Conservation (phyloP, 2,797 vertebrate species). For the Notolepis coatsorum region DNA sequence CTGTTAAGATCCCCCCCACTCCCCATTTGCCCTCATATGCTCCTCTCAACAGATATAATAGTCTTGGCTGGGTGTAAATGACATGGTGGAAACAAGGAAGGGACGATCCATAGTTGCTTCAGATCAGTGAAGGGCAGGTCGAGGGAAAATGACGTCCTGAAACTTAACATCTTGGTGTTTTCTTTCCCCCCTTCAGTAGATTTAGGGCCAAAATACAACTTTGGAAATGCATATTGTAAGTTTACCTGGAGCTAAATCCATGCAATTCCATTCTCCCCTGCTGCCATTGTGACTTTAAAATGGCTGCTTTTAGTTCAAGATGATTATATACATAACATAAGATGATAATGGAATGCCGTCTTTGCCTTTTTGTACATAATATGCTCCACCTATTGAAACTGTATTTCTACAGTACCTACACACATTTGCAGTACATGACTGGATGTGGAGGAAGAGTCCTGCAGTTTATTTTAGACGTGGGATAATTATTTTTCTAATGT, state of each 20-base stretch:
- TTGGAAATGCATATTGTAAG: too few relatives aligned
- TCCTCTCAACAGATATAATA: not conserved
- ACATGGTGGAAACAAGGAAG: not conserved
- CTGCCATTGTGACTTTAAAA: not conserved
- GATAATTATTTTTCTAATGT: conserved; percentile 83
- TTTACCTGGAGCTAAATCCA: too few relatives aligned
- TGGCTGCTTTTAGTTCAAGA: conserved; percentile 41
- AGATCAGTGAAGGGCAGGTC: not conserved
- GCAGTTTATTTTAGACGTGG: conserved; percentile 74
- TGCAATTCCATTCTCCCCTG: not conserved
- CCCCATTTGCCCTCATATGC: too few relatives aligned
- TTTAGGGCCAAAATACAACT: not conserved
- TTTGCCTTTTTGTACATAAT: conserved; percentile 42
- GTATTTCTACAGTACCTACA: conserved; percentile 43
- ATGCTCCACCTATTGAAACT: conserved; percentile 30
- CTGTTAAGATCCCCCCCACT: not conserved
- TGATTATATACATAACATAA: conserved; percentile 8
- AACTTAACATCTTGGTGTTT: not conserved
- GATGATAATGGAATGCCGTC: conserved; percentile 41
- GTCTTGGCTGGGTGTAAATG: not conserved
- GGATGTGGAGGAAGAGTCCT: conserved; percentile 42
- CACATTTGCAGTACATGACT: conserved; percentile 30
- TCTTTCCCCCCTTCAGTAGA: not conserved
- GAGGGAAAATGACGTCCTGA: too few relatives aligned
- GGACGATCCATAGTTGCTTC: not conserved